Evolutionary conservation across 2,797 vertebrate species (phyloP).

Genomic region (Serranus cabrilla): DNA sequence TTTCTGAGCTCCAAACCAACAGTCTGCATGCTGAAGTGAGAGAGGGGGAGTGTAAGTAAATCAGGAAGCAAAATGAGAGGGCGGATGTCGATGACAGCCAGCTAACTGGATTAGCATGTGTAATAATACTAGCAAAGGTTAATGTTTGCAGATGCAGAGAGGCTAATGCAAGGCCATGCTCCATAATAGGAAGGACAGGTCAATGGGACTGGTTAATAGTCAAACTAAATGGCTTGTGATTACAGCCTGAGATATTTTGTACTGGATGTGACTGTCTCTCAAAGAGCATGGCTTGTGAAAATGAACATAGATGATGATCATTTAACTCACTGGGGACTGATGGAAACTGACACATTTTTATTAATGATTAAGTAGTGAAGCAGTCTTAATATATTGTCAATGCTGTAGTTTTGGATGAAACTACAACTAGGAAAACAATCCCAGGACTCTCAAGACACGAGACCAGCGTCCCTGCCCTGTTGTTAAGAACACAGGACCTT

Average conservation of each 20-base stretch:
- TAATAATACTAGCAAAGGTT: slow-evolving; percentile 75
- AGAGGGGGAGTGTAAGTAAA: slow-evolving; percentile 25
- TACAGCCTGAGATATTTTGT: slow-evolving; percentile 39
- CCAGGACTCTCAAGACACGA: too few relatives aligned
- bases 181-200: slow-evolving; percentile 57
- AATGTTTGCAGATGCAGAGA: slow-evolving; percentile 71
- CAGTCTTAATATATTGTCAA: too few relatives aligned
- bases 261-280: slow-evolving; percentile 39
- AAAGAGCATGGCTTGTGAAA: slow-evolving; percentile 11
- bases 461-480: too few relatives aligned
- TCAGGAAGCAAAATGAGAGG: slow-evolving; percentile 55
- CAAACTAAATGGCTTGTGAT: slow-evolving; percentile 64
- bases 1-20: slow-evolving; percentile 54
- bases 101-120: slow-evolving; percentile 76
- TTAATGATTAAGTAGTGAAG: too few relatives aligned
- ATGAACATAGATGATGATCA: neutral
- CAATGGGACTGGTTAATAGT: slow-evolving; percentile 63
- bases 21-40: slow-evolving; percentile 54
- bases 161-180: slow-evolving; percentile 65
- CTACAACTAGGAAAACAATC: too few relatives aligned
- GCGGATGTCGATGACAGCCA: slow-evolving; percentile 48
- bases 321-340: slow-evolving; percentile 4
- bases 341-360: neutral
- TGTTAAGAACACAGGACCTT: too few relatives aligned
- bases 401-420: too few relatives aligned